Conservation (phyloP, 2,113 vertebrate genomes). For the Hyla sarda region DNA sequence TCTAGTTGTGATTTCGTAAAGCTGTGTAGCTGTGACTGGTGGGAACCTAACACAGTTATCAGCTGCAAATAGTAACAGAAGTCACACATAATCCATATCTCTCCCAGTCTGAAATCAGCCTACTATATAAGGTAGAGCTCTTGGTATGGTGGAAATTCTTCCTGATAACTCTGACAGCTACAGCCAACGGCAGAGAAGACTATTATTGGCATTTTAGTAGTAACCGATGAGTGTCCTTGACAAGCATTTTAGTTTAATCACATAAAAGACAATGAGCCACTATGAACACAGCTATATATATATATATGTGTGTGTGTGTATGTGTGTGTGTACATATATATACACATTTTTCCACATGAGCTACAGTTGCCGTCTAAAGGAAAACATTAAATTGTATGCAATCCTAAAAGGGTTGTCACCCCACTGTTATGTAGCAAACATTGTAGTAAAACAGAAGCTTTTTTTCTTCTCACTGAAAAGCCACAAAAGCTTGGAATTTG, state of each 20-base stretch:
- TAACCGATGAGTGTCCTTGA: slow-evolving; percentile 55
- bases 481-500: too few species aligned
- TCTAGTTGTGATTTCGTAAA: slow-evolving; percentile 31
- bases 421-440: too few species aligned
- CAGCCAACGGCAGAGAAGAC: slow-evolving; percentile 58
- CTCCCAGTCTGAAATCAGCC: slow-evolving; percentile 60
- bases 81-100: slow-evolving; percentile 59
- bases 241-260: background rate
- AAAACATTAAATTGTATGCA: too few species aligned
- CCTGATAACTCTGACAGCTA: slow-evolving; percentile 63
- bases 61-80: slow-evolving; percentile 68
- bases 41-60: background rate
- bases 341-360: too few species aligned
- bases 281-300: background rate
- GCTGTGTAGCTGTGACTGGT: too few species aligned
- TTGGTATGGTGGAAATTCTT: slow-evolving; percentile 49
- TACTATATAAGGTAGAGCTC: slow-evolving; percentile 67
- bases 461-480: too few species aligned
- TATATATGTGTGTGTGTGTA: too few species aligned
- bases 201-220: slow-evolving; percentile 62
- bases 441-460: too few species aligned
- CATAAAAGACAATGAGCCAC: background rate
- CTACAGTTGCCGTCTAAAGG: too few species aligned
- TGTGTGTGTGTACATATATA: too few species aligned
- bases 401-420: too few species aligned